Evolutionary conservation across 1,140 invertebrate genomes (phyloP), one percentile per base, ranked within the genome.

Genomic region (Saxidomus purpurata): DNA sequence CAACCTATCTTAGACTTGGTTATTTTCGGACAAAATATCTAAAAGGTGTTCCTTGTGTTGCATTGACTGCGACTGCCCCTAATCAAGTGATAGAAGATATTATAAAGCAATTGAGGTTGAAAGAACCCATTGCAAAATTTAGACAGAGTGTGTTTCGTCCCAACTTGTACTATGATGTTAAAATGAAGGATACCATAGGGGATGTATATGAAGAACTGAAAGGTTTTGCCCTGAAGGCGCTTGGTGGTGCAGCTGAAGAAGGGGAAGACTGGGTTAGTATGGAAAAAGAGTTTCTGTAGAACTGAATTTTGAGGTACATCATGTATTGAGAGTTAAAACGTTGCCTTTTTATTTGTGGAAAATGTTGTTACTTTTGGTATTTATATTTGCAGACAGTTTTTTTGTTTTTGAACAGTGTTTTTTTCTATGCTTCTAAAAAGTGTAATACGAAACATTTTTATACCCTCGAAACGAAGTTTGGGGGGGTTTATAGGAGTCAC

Each of bases 41-140:
- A 67, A 92, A 94, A n/a, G 89, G 88, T 43, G 90, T 96, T 25
- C 93, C 95, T 13, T 96, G 94, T 91, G 92, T 96, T 34, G 99
- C 98, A 0, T 95, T 99, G n/a, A 99, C 99, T 31, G 99, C 99
- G 6, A 99, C 99, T 0, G 97, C 97, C 13, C 97, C 97, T 87
- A 69, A 90, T 28, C 92, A 96, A 92, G 97, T 97, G 34, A 96
- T 96, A 19, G 95, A 96, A 83, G 97, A 97, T 93, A 96, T 97
- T 79, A 90, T 96, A 15, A 93, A 95, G 22, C 96, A 97, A 63
- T 93, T 97, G 49, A 95, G 96, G 63, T 92, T 97, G 49, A 96
- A 95, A 85, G 91, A 96, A 74, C 96, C 97, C 49, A 93, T 97
- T 19, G 93, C 93, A 19, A 96, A 94, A 69, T 97, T 97, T 93